Base-by-base conservation (phyloP, 2,113 vertebrate species). In the Silurus asotus region DNA sequence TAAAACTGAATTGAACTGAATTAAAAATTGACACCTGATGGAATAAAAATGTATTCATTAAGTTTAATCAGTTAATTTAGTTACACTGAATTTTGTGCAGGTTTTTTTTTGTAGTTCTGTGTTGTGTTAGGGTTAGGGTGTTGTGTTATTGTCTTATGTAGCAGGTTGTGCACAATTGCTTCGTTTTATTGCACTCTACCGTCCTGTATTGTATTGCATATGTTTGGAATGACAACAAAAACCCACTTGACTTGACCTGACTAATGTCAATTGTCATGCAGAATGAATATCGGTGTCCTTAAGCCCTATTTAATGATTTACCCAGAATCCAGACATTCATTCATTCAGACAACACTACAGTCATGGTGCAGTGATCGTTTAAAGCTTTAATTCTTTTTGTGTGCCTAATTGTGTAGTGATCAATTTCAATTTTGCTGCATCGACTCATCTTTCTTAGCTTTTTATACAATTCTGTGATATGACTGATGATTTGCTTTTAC, bases 401-500 rank as follows among this genome's bases (percentile, higher is more conserved):
- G 5, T 45, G 25, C 69, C 20, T 80, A 72, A 84, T 62, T 62
- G 64, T 14, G 4, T 69, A 59, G 70, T 79, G 55, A 69, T 78
- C 37, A 20, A 67, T n/a, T 20, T 49, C 19, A 25, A 53, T 72
- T 61, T 74, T 61, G 6, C 25, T 56, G 8, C 45, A 45, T 72
- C 5, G 23, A 8, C 67, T 20, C 17, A 45, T 75, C 28, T 37
- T 77, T 56, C 37, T 56, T 75, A 49, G 10, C 23, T 15, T 72
- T 51, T 67, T 72, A 7, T 20, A 51, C 5, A 51, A 1, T 55
- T 88, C 23, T 59, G 17, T 53, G 23, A 70, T 20, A 67, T 81
- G 25, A 74, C 37, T 70, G 65, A 82, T 70, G 78, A 85, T 45
- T 84, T 77, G 82, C 69, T 55, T 59, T 48, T 75, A 9, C 8